Evolutionary conservation across 2,888 invertebrate genomes (phyloP).

Genomic region (Elysia crispata): DNA sequence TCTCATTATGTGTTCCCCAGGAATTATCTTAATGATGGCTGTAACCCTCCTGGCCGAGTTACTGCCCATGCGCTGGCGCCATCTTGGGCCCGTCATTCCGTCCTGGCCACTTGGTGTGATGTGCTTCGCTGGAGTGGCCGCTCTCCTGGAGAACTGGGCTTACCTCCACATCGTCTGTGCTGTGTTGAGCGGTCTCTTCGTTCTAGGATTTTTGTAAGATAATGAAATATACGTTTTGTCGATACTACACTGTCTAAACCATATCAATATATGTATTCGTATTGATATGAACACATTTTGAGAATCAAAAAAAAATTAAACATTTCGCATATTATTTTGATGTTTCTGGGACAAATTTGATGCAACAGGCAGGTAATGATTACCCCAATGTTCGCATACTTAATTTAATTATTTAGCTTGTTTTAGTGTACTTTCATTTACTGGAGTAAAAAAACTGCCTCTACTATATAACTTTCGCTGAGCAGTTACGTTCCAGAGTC

Average conservation of each 20-base stretch:
- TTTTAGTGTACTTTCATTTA: too few species aligned
- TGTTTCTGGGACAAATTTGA: too few species aligned
- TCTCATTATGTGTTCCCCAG: slow-evolving; percentile 30
- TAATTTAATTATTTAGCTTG: too few species aligned
- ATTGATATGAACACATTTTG: too few species aligned
- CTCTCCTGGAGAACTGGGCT: slow-evolving; percentile 55
- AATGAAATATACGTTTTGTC: too few species aligned
- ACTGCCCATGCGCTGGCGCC: slow-evolving; percentile 48
- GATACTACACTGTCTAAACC: too few species aligned
- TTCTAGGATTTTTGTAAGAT: slow-evolving; percentile 50
- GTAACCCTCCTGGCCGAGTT: slow-evolving; percentile 48
- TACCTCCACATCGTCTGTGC: slow-evolving; percentile 57
- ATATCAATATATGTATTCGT: too few species aligned
- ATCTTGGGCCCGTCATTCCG: slow-evolving; percentile 39
- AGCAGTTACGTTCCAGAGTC: slow-evolving; percentile 37
- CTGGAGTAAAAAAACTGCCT: too few species aligned
- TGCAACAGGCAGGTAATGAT: too few species aligned
- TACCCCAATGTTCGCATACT: too few species aligned
- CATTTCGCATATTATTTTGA: too few species aligned
- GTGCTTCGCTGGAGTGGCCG: slow-evolving; percentile 33
- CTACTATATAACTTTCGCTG: background rate
- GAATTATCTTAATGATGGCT: slow-evolving; percentile 17
- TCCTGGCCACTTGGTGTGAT: slow-evolving; percentile 43
- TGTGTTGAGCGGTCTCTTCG: slow-evolving; percentile 48
- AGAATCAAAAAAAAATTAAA: too few species aligned